A percentile compares a stretch with the other conserved stretches of the same genome.
These are phyloP conservation scores for Mantis religiosa DNA, from an alignment of 2,888 invertebrate species.

Conservation along the genomic window DNA sequence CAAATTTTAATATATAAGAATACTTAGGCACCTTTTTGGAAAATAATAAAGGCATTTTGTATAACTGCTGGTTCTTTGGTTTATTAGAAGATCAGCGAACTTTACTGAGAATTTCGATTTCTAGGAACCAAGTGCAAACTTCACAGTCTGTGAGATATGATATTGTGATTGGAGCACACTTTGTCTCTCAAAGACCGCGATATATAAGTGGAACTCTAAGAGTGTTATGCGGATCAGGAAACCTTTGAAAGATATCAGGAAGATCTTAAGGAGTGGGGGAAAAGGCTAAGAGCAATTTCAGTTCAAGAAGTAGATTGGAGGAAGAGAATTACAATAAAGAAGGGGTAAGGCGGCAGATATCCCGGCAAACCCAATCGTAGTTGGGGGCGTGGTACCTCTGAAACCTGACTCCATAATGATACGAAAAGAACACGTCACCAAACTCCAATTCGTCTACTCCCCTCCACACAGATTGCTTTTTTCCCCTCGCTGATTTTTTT, in stretches of 20 bases:
- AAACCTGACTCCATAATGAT: constrained; percentile 5
- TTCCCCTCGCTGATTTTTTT: neutral
- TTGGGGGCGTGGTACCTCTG: neutral
- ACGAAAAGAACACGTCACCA: constrained; percentile 18
- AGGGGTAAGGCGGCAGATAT: neutral
- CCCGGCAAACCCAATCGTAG: neutral
- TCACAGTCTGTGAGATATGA: too few species aligned
- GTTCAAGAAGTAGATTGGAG: neutral
- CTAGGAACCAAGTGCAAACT: too few species aligned
- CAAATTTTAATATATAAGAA: too few species aligned
- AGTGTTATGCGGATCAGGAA: neutral
- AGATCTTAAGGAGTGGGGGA: neutral
- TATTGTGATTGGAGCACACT: too few species aligned
- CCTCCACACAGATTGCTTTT: neutral
- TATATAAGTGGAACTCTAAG: neutral
- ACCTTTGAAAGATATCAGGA: neutral
- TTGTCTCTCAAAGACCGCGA: neutral
- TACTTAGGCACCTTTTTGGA: too few species aligned
- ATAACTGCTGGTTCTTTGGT: too few species aligned
- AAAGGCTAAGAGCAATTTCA: neutral
- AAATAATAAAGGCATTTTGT: too few species aligned
- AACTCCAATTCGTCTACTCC: neutral
- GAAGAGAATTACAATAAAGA: constrained; percentile 1
- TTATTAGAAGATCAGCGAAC: too few species aligned
- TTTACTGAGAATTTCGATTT: too few species aligned